Percentiles rank a stretch among this genome's conserved stretches.
phyloP scores from a whole-genome alignment of 2,797 vertebrate genomes.

The Syncerus caffer region DNA sequence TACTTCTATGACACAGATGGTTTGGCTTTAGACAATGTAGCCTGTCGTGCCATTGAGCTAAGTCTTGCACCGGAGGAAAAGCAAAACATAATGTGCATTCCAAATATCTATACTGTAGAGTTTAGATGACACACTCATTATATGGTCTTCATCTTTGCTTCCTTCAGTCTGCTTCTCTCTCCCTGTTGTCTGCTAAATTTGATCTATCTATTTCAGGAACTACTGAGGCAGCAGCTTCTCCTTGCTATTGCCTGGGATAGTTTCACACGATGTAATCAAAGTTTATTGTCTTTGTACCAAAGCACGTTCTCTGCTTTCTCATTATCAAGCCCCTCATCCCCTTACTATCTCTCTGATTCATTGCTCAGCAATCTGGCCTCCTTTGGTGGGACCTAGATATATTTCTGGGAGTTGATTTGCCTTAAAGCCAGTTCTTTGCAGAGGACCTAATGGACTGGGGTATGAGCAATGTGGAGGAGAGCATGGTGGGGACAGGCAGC shows the following conservation, averaged over 20 bases:
- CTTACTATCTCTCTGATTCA: not conserved
- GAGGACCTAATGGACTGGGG: not conserved
- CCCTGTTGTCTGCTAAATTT: not conserved
- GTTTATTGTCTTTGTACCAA: not conserved
- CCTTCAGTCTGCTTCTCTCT: not conserved
- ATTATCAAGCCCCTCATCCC: not conserved
- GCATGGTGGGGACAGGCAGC: not conserved
- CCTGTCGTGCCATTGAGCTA: not conserved
- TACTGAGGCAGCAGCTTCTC: not conserved
- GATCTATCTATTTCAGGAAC: constrained; percentile 14
- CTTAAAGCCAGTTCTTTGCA: not conserved
- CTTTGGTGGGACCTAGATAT: not conserved
- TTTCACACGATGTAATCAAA: not conserved
- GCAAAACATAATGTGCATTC: not conserved
- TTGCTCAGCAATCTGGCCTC: not conserved
- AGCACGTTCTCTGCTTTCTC: not conserved
- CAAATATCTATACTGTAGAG: not conserved
- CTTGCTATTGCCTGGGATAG: not conserved
- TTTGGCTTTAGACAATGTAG: not conserved
- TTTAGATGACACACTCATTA: not conserved
- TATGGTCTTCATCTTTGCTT: not conserved
- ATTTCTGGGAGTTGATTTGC: not conserved
- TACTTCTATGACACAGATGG: not conserved
- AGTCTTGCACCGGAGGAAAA: not conserved
- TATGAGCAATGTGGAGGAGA: not conserved